Evolutionary conservation across 2,113 vertebrate species (phyloP).

Genomic region (Ceuthmochares aereus): DNA sequence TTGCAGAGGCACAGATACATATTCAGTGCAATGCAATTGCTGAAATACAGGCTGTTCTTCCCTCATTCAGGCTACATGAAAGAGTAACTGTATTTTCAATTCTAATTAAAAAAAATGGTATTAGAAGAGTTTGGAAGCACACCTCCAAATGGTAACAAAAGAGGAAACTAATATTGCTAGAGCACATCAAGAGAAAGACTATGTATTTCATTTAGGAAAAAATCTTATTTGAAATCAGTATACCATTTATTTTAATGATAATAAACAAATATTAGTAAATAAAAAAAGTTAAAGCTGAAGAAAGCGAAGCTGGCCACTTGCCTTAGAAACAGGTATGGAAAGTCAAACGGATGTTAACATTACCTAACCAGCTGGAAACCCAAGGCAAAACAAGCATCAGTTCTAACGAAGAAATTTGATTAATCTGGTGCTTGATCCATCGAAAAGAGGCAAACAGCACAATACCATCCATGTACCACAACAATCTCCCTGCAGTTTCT

Average conservation of each 20-base stretch:
- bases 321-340: not conserved
- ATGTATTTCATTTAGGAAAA: not conserved
- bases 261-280: not conserved
- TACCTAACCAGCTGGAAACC: not conserved
- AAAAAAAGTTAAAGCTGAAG: not conserved
- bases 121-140: not conserved
- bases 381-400: not conserved
- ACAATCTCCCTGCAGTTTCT: not conserved
- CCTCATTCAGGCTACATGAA: not conserved
- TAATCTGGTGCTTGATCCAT: not conserved
- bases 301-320: not conserved
- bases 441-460: not conserved
- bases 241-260: not conserved
- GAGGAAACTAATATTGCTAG: not conserved
- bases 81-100: not conserved
- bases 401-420: not conserved
- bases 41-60: not conserved
- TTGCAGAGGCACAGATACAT: not conserved
- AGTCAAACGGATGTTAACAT: not conserved
- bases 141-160: not conserved
- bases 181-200: not conserved
- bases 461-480: accelerated
- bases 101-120: not conserved
- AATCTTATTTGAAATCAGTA: not conserved
- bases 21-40: accelerated